These are phyloP conservation scores for Chromis chromis DNA, from an alignment of 2,797 vertebrate genomes.

Conservation along the genomic window DNA sequence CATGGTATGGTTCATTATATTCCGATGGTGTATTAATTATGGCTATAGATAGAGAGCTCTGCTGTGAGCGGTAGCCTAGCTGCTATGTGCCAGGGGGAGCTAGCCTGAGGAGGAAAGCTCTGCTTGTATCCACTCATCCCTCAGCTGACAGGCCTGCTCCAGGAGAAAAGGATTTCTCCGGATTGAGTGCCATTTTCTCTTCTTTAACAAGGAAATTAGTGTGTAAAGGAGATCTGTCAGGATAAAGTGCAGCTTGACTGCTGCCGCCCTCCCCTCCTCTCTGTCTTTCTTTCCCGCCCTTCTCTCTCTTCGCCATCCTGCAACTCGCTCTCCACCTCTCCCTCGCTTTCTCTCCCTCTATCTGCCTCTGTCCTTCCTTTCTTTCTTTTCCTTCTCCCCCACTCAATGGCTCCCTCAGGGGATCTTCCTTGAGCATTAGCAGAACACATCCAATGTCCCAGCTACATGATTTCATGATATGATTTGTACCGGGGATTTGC, in stretches of 20 bases:
- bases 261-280: conserved; percentile 77
- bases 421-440: conserved; percentile 81
- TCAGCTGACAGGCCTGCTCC: conserved; percentile 82
- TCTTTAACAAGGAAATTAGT: conserved; percentile 84
- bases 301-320: conserved; percentile 67
- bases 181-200: conserved; percentile 85
- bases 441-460: conserved; percentile 80
- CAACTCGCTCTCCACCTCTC: conserved; percentile 63
- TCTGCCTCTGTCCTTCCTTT: conserved; percentile 57
- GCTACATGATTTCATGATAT: conserved; percentile 83
- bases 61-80: conserved; percentile 76
- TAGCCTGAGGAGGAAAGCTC: conserved; percentile 81
- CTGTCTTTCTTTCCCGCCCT: conserved; percentile 74
- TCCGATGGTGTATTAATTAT: conserved; percentile 81
- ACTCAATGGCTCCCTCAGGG: conserved; percentile 80
- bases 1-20: conserved; percentile 81
- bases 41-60: conserved; percentile 79
- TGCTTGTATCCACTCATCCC: conserved; percentile 79
- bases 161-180: conserved; percentile 76
- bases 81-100: conserved; percentile 80
- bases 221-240: conserved; percentile 89
- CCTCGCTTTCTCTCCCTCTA: conserved; percentile 58
- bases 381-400: conserved; percentile 63
- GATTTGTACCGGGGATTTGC: conserved; percentile 88
- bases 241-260: conserved; percentile 83